Conservation (phyloP, 1,140 invertebrate genomes). For the Leptopilina boulardi region DNA sequence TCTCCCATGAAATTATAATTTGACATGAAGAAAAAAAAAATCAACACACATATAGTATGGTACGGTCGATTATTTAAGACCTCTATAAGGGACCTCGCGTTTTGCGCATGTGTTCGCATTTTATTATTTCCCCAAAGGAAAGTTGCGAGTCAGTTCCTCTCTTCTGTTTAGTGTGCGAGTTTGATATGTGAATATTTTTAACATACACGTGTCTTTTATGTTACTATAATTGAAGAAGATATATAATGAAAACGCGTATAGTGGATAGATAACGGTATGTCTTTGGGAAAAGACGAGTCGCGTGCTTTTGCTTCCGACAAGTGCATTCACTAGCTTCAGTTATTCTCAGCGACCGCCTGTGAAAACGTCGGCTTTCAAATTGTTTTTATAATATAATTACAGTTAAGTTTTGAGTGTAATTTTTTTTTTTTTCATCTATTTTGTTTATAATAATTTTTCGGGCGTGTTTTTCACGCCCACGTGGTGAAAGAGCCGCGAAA, state of each 20-base stretch:
- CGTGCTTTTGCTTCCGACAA: conserved; percentile 1
- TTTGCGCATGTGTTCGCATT: conserved; percentile 16
- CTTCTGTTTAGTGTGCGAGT: neutral
- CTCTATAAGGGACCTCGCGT: neutral
- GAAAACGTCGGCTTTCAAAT: neutral
- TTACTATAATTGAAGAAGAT: conserved; percentile 43
- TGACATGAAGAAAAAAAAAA: neutral
- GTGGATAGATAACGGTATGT: conserved; percentile 55
- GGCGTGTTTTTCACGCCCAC: neutral
- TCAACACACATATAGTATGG: neutral
- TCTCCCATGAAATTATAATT: neutral
- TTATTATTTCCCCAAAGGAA: conserved; percentile 16
- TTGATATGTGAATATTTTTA: neutral
- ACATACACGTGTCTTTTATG: neutral
- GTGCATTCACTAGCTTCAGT: conserved; percentile 15
- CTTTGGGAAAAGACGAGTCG: conserved; percentile 2
- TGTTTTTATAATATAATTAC: neutral
- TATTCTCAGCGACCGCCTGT: neutral
- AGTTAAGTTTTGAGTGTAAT: neutral
- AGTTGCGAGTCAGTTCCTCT: conserved; percentile 7
- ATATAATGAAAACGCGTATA: conserved; percentile 35
- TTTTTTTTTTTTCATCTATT: no score
- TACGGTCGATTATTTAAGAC: conserved; percentile 4
- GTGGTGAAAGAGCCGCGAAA: neutral
- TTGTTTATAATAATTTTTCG: neutral